Base-by-base conservation (phyloP, 2,797 vertebrate genomes). In the Sternotherus odoratus region DNA sequence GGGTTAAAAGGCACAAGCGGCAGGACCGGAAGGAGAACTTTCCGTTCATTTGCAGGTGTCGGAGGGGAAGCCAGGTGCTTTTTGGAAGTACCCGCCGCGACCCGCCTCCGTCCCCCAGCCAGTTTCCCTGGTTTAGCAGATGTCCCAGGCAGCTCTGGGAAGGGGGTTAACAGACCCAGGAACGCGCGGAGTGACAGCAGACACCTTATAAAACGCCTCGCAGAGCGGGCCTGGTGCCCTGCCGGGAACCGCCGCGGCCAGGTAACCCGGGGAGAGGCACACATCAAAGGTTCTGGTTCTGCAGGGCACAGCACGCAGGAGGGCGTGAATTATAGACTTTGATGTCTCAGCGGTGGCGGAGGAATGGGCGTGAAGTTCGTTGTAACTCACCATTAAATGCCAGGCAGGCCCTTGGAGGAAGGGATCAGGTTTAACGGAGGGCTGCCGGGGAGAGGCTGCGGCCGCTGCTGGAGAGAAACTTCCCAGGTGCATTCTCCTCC, bases 241-340 rank as follows among this genome's bases (percentile, higher is more conserved):
- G 92, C 94, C 86, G 95, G 93, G 96, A 69, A 87, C 95, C 72
- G 91, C 94, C 97, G 98, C 97, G 97, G 97, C 98, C 77, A 97
- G 97, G 95, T 96, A 97, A 94, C 6, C 2, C 88, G 87, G 87
- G 96, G 83, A 97, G 97, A 96, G 90, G 83, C 56, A 88, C 43
- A 97, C 95, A 94, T 97, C 95, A 97, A 96, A 95, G 98, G 97
- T 97, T 83, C 86, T 2, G 81, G 95, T 96, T 98, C 97, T 97
- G 96, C 92, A 95, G 97, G 96, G 95, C 95, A 91, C 93, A 91
- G 97, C 95, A 89, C 88, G 89, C 95, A 60, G 97, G 98, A 94
- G 96, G 96, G 97, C 97, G 97, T 95, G 97, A 97, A 97, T 96
- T 96, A 97, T 96, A 96, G 97, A 93, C 94, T 97, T 96, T 98